Evolutionary conservation across 2,113 vertebrate genomes (phyloP), one percentile per base, ranked within the genome.

Genomic region (Piprites chloris): DNA sequence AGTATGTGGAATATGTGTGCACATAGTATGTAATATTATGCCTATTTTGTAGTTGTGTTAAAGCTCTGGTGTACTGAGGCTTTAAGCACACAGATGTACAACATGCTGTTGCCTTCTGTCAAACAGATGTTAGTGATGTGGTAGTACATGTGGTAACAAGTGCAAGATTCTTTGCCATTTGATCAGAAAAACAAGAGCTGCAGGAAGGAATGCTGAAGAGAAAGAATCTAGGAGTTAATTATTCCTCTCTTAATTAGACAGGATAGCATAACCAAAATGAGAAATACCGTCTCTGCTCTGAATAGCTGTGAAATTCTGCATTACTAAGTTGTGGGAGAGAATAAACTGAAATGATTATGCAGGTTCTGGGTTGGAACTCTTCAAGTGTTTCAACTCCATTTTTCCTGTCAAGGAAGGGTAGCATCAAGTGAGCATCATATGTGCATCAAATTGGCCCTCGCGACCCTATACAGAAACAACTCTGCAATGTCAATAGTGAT

Each of bases 91-190:
- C 80, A 91, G 93, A 88, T 85, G 91, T 91, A 49, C 32, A 79
- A 73, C 44, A 61, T 49, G 24, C 82, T 82, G 71, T 44, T 95
- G 39, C 73, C 66, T 95, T 89, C 81, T 95, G 87, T 77, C 69
- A 91, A 91, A 56, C 81, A 96, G 95, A 95, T 95, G 85, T 76
- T 91, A 72, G 71, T 61, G 58, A 21, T 75, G 53, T 82, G 52
- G 55, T 79, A 47, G 61, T 68, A 87, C 77, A 61, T 47, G 46
- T 87, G 39, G 27, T 62, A 90, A 72, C 20, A 94, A 87, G 63
- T 68, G 35, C 21, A 81, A 46, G 23, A 56, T 85, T 82, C 52
- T 85, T 89, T 78, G 35, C 65, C 77, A 85, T 32, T 84, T 89
- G 56, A 72, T 82, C 37, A 89, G 87, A 87, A 86, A 90, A 41